Evolutionary conservation across 2,888 invertebrate species (phyloP), one percentile per base, ranked within the genome.

Genomic region (Chrysopilus asiliformis): DNA sequence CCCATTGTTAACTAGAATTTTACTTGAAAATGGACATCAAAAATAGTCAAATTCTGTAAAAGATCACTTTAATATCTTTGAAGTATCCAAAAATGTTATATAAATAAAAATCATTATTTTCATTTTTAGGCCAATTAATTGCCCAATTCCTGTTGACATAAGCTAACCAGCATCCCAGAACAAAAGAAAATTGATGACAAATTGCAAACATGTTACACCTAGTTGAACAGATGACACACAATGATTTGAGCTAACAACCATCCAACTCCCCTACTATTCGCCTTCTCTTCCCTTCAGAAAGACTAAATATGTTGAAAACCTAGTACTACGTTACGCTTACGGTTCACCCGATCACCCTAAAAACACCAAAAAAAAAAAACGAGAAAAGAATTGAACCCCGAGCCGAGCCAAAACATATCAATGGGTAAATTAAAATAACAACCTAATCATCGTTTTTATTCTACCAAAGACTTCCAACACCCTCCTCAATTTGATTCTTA

Each of bases 381-480:
- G n/a, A n/a, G n/a, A n/a, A n/a, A n/a, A n/a, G n/a, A n/a, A n/a
- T n/a, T n/a, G n/a, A n/a, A n/a, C n/a, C n/a, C n/a, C n/a, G n/a
- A n/a, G n/a, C n/a, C n/a, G n/a, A n/a, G n/a, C n/a, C 37, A 32
- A 41, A 41, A 50, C 49, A 57, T 59, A 61, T 60, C 60, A 60
- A 60, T 61, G 58, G 58, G 62, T 58, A 61, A 61, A 62, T 61
- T 61, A 61, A 61, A 61, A 61, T 61, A 61, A 61, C 61, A 61
- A 61, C 62, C 61, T 61, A 61, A 61, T 61, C 61, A 61, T 61
- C 61, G 59, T 61, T 60, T 60, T 60, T 42, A 37, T 43, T 39
- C 41, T 31, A 28, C 31, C 38, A n/a, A n/a, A n/a, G n/a, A n/a
- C n/a, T n/a, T n/a, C n/a, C n/a, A n/a, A n/a, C n/a, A n/a, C n/a